phyloP scores from a whole-genome alignment of 2,888 invertebrate genomes.

The Sminthurides aquaticus region DNA sequence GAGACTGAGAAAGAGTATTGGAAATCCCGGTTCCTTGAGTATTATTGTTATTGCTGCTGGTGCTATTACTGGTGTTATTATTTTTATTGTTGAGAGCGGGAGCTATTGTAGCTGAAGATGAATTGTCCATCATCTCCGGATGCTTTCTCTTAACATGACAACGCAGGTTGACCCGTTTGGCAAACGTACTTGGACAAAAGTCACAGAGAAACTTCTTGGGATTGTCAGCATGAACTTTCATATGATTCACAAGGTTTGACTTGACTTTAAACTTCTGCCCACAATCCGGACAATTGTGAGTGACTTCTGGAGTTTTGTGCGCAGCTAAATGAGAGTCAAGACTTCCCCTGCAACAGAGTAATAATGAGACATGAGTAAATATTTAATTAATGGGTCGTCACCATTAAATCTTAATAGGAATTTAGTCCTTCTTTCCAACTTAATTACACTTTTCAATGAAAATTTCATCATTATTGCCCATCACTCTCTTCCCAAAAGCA shows the following conservation, averaged over 20 bases:
- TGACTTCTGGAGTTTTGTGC: conserved; percentile 37
- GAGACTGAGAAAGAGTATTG: conserved; percentile 4
- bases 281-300: conserved; percentile 40
- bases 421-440: conserved; percentile 16
- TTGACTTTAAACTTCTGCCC: conserved; percentile 40
- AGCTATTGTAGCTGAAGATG: conserved; percentile 10
- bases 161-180: conserved; percentile 41
- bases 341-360: conserved; percentile 38
- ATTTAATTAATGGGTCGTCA: conserved; percentile 26
- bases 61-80: conserved; percentile 28
- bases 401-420: conserved; percentile 20
- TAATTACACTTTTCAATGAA: conserved; percentile 25
- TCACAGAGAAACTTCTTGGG: conserved; percentile 41
- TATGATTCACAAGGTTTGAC: conserved; percentile 37
- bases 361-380: conserved; percentile 22
- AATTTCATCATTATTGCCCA: conserved; percentile 23
- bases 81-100: too few species aligned
- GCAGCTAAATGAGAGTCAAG: conserved; percentile 39
- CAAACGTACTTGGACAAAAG: conserved; percentile 41
- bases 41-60: conserved; percentile 14
- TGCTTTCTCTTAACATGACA: conserved; percentile 43
- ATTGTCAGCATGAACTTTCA: conserved; percentile 35
- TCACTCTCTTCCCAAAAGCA: neutral
- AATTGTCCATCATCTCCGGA: conserved; percentile 23
- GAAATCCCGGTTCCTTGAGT: conserved; percentile 9